Evolutionary conservation across 1,140 invertebrate species (phyloP).

Genomic region (Cotesia vestalis): DNA sequence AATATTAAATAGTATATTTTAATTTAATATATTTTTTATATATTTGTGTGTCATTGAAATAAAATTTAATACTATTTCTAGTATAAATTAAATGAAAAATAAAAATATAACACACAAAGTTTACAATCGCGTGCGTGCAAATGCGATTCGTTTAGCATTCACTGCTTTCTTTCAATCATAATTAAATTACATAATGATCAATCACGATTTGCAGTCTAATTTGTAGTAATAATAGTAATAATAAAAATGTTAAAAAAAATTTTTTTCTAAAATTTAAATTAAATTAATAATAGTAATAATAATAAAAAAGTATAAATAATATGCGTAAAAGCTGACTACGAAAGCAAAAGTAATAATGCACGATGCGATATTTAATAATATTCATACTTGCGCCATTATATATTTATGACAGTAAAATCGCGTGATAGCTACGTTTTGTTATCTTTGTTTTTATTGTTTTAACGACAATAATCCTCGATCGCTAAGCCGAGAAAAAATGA

Average conservation of each 20-base stretch:
- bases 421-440: constrained; percentile 11
- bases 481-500: constrained; percentile 1
- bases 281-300: too few relatives aligned
- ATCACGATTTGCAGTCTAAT: background rate
- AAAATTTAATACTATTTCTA: background rate
- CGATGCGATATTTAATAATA: constrained; percentile 25
- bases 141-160: constrained; percentile 26
- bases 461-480: background rate
- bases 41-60: background rate
- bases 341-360: constrained; percentile 17
- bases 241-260: background rate
- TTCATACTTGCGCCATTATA: constrained; percentile 29
- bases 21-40: background rate
- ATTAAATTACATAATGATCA: constrained; percentile 13
- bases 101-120: constrained; percentile 18
- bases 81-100: background rate
- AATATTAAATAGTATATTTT: background rate
- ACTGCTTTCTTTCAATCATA: constrained; percentile 11
- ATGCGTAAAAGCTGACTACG: constrained; percentile 9
- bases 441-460: background rate
- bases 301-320: background rate
- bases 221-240: constrained; percentile 12
- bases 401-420: constrained; percentile 30
- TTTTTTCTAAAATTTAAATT: too few relatives aligned
- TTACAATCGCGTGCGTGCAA: constrained; percentile 32